phyloP scores from a whole-genome alignment of 1,140 invertebrate genomes.

The Chrysopa pallens region DNA sequence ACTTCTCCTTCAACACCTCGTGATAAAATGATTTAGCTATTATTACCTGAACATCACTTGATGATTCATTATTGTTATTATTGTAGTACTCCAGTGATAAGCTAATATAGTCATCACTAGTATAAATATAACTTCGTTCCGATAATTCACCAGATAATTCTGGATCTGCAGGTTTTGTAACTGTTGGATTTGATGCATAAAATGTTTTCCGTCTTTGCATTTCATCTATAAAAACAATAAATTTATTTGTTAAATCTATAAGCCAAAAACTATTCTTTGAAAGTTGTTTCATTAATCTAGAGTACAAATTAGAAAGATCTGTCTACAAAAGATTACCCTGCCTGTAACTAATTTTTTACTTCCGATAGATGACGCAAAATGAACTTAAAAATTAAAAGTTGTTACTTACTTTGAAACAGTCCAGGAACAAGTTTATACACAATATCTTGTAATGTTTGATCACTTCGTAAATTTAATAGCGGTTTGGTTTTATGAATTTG shows the following conservation, averaged over 20 bases:
- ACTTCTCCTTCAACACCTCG: too few species aligned
- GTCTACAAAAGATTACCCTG: slow-evolving; percentile 1
- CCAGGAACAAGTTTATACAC: slow-evolving; percentile 74
- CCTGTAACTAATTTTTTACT: background rate
- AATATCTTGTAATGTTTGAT: slow-evolving; percentile 63
- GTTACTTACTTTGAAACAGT: slow-evolving; percentile 46
- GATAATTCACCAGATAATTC: slow-evolving; percentile 39
- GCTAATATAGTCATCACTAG: slow-evolving; percentile 51
- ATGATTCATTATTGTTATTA: background rate
- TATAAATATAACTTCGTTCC: slow-evolving; percentile 39
- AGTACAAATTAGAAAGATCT: background rate
- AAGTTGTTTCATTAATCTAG: slow-evolving; percentile 1
- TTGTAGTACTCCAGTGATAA: slow-evolving; percentile 51
- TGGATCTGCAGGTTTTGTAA: slow-evolving; percentile 18
- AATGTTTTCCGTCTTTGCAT: slow-evolving; percentile 51
- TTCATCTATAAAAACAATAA: slow-evolving; percentile 33
- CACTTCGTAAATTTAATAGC: slow-evolving; percentile 46
- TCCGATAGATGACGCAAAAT: background rate
- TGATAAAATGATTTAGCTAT: too few species aligned
- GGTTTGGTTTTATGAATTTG: slow-evolving; percentile 62
- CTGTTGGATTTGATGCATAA: slow-evolving; percentile 39
- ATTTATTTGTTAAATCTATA: too few species aligned
- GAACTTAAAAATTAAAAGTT: slow-evolving; percentile 1
- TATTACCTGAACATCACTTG: too few species aligned
- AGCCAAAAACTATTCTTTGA: too few species aligned